Conservation (phyloP, 2,113 vertebrate species). For the Gambusia holbrooki region DNA sequence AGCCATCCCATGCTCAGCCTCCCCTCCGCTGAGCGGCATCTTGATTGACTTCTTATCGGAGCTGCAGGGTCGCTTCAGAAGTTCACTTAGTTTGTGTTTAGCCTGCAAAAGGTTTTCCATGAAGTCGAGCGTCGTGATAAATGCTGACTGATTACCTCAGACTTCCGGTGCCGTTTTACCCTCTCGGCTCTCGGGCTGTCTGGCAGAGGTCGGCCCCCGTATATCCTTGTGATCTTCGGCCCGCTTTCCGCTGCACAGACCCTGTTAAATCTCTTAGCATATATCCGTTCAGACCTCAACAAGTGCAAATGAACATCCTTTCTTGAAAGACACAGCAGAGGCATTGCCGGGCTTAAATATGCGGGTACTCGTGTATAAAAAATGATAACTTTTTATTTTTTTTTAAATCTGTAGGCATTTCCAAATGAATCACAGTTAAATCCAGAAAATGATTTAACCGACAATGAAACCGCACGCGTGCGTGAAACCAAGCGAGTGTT, state of each 20-base stretch:
- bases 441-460: background rate
- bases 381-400: too few species aligned
- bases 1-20: constrained; percentile 15
- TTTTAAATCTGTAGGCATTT: background rate
- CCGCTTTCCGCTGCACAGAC: constrained; percentile 6
- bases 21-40: constrained; percentile 14
- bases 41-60: constrained; percentile 35
- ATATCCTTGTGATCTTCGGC: constrained; percentile 19
- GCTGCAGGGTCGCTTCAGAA: constrained; percentile 33
- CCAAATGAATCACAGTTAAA: background rate
- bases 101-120: constrained; percentile 20
- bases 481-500: background rate
- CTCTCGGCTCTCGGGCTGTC: constrained; percentile 7
- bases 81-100: constrained; percentile 36
- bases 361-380: background rate
- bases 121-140: constrained; percentile 34
- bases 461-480: background rate
- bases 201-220: background rate
- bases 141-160: constrained; percentile 23
- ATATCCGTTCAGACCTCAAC: constrained; percentile 14
- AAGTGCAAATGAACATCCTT: constrained; percentile 7
- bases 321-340: constrained; percentile 7
- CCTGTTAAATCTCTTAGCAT: constrained; percentile 17
- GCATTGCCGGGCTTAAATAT: background rate
- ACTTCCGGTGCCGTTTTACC: constrained; percentile 20